Percentiles rank a stretch among this genome's conserved stretches.
Conservation (phyloP, 1,140 invertebrate genomes). For the Drosophila chauvacae region DNA sequence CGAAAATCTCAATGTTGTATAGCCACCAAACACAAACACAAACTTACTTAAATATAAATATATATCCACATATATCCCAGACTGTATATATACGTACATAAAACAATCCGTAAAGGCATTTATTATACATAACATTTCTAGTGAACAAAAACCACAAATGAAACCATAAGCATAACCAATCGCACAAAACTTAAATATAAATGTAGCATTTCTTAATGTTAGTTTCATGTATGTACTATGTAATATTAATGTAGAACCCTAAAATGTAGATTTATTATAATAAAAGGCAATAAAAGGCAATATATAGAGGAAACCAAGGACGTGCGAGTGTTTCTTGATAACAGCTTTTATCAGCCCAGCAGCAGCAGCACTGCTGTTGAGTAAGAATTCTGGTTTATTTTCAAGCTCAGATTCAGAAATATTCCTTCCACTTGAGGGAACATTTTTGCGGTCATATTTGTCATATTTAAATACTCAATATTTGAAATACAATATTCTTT, state of each 20-base stretch:
- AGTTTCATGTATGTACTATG: constrained; percentile 7
- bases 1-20: constrained; percentile 21
- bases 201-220: constrained; percentile 7
- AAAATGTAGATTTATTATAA: constrained; percentile 18
- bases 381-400: too few species aligned
- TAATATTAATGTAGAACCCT: constrained; percentile 18
- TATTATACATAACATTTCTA: constrained; percentile 23
- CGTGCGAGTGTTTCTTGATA: background rate
- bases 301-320: background rate
- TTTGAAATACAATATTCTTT: too few species aligned
- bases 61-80: constrained; percentile 1
- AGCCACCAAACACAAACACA: constrained; percentile 1
- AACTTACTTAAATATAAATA: constrained; percentile 1
- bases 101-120: constrained; percentile 18
- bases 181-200: constrained; percentile 21
- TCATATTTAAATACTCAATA: too few species aligned
- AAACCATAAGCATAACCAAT: constrained; percentile 7
- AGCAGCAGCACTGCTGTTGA: too few species aligned
- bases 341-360: background rate
- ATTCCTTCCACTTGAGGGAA: too few species aligned
- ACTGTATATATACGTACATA: constrained; percentile 12
- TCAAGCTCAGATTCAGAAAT: too few species aligned
- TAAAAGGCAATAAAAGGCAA: constrained; percentile 9
- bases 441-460: too few species aligned
- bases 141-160: background rate